Percentiles rank a stretch among this genome's conserved stretches.
Evolutionary conservation across 2,797 vertebrate genomes (phyloP).

Genomic region (Notamacropus eugenii): DNA sequence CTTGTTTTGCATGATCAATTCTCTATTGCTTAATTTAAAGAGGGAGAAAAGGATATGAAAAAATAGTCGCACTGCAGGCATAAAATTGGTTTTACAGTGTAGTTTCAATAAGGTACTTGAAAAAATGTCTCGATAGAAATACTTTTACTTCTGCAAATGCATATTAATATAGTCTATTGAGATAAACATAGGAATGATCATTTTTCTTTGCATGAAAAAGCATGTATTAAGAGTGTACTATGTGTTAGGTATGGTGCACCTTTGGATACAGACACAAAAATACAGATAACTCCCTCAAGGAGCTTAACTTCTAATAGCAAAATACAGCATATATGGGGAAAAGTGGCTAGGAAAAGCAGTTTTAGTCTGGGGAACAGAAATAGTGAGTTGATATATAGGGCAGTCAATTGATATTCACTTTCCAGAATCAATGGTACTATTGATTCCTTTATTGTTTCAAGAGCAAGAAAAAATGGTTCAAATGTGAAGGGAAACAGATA

Average conservation of each 20-base stretch:
- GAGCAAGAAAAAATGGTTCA: neutral
- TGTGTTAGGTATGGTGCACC: neutral
- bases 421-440: neutral
- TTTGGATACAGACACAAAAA: neutral
- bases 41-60: constrained; percentile 26
- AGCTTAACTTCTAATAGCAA: neutral
- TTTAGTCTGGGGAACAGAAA: neutral
- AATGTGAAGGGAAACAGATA: neutral
- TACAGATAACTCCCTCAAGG: neutral
- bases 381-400: neutral
- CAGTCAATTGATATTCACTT: neutral
- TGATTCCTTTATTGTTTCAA: neutral
- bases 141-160: neutral
- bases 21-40: neutral
- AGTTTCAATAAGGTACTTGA: constrained; percentile 35
- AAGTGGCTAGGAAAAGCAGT: neutral
- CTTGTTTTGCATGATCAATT: neutral
- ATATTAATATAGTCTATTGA: neutral
- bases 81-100: constrained; percentile 2
- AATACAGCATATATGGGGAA: neutral
- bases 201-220: neutral
- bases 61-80: neutral
- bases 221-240: neutral
- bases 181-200: neutral
- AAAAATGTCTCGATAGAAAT: neutral